Conservation (phyloP, 2,113 vertebrate genomes). For the Marmota monax region DNA sequence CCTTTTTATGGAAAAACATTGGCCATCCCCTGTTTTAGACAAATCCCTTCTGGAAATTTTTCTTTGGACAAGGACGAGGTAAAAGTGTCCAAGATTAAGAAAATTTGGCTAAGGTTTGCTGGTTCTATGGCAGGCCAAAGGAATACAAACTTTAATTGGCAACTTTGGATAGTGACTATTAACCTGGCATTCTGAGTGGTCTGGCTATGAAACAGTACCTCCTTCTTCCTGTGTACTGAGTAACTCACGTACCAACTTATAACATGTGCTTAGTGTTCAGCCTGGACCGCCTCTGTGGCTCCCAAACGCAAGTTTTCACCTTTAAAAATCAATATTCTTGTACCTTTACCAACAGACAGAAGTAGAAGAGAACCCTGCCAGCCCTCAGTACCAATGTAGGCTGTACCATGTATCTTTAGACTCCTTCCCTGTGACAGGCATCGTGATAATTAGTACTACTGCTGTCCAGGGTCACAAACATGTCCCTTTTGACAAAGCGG, state of each 20-base stretch:
- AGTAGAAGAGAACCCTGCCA: not conserved
- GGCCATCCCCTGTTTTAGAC: not conserved
- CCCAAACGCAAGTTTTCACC: slow-evolving; percentile 44
- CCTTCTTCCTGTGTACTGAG: slow-evolving; percentile 52
- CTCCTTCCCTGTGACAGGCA: slow-evolving; percentile 91
- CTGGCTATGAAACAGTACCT: slow-evolving; percentile 65
- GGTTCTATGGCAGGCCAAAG: slow-evolving; percentile 20
- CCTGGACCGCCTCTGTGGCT: slow-evolving; percentile 22
- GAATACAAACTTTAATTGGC: not conserved
- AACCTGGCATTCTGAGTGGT: not conserved
- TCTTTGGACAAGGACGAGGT: slow-evolving; percentile 18
- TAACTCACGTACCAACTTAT: not conserved
- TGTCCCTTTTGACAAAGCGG: slow-evolving; percentile 94
- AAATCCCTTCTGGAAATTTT: slow-evolving; percentile 9
- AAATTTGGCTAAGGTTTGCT: slow-evolving; percentile 48
- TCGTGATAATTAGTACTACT: slow-evolving; percentile 91
- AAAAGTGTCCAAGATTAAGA: slow-evolving; percentile 38
- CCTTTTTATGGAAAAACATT: not conserved
- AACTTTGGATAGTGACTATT: not conserved
- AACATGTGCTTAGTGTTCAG: slow-evolving; percentile 42
- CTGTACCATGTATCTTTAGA: slow-evolving; percentile 72
- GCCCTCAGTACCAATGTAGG: not conserved
- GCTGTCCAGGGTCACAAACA: slow-evolving; percentile 93
- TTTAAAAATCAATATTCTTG: slow-evolving; percentile 63
- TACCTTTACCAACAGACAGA: slow-evolving; percentile 52